Evolutionary conservation across 2,797 vertebrate genomes (phyloP).

Genomic region (Diplodus puntazzo): DNA sequence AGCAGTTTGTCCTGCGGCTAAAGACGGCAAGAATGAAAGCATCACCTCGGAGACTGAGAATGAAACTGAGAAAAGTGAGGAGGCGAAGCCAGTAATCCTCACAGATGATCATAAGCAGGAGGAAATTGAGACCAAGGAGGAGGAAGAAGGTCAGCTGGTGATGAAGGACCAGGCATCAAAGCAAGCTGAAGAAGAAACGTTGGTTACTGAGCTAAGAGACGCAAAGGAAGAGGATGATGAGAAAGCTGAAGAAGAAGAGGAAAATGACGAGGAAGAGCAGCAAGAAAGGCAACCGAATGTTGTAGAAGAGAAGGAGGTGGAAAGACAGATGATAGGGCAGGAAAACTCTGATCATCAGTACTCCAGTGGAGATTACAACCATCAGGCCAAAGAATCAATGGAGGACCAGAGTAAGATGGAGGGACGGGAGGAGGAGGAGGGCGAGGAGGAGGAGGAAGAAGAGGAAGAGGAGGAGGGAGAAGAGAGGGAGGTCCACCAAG

Average conservation of each 20-base stretch:
- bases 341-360: conserved; percentile 88
- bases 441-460: conserved; percentile 72
- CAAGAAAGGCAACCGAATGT: conserved; percentile 34
- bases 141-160: conserved; percentile 46
- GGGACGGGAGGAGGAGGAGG: conserved; percentile 74
- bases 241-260: conserved; percentile 53
- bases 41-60: conserved; percentile 78
- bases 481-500: conserved; percentile 61
- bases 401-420: conserved; percentile 64
- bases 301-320: conserved; percentile 56
- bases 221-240: conserved; percentile 64
- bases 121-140: conserved; percentile 66
- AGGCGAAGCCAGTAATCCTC: conserved; percentile 27
- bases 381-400: conserved; percentile 75
- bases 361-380: conserved; percentile 84
- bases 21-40: conserved; percentile 79
- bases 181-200: conserved; percentile 44
- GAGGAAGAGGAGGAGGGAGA: conserved; percentile 75
- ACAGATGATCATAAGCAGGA: conserved; percentile 73
- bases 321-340: conserved; percentile 75
- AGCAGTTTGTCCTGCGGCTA: conserved; percentile 12
- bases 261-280: conserved; percentile 56
- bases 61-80: conserved; percentile 59
- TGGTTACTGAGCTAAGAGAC: conserved; percentile 31
- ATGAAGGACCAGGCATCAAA: conserved; percentile 53